Evolutionary conservation across 2,113 vertebrate species (phyloP), one percentile per base, ranked within the genome.

Genomic region (Malaclemys terrapin): DNA sequence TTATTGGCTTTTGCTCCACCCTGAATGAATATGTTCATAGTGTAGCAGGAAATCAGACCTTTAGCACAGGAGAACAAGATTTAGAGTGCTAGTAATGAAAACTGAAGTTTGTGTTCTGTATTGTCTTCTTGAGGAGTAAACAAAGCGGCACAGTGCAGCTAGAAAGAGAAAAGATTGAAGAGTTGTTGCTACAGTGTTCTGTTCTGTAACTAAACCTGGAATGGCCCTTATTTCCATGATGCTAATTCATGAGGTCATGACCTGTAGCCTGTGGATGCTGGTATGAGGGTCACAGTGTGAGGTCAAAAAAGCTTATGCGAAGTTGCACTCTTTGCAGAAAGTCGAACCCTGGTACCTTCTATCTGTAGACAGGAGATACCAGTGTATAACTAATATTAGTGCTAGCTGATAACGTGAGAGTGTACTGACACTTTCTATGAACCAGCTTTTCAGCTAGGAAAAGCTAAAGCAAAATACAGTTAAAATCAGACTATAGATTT

Each of bases 171-270:
- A 95, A 96, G 95, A 80, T 69, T 8, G 80, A 95, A 76, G 93
- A 89, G 91, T 93, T 94, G 47, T 89, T 93, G 84, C 94, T 97
- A 82, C 95, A 86, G 84, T 85, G 84, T 98, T 97, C 91, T 95
- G 87, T 96, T 97, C 95, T 96, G 90, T 95, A 95, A 96, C 96
- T 97, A 93, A 97, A 97, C 93, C 96, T 96, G 95, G 81, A 80
- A 93, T 89, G 88, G 94, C 96, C 96, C 80, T 98, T 93, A 93
- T 95, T 98, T 97, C 96, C 96, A 93, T 86, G 90, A 97, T 97
- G 97, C 96, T 98, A 97, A 98, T 97, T 97, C 96, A 57, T 78
- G 97, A 97, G 98, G 97, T 98, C 97, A 2, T 97, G 98, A 98
- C 97, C 96, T 94, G 85, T 12, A 96, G 96, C 95, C 97, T 98